Percentiles rank a stretch among this genome's conserved stretches.
These are phyloP conservation scores for Aelia acuminata DNA, from an alignment of 2,888 invertebrate genomes.

Conservation along the genomic window DNA sequence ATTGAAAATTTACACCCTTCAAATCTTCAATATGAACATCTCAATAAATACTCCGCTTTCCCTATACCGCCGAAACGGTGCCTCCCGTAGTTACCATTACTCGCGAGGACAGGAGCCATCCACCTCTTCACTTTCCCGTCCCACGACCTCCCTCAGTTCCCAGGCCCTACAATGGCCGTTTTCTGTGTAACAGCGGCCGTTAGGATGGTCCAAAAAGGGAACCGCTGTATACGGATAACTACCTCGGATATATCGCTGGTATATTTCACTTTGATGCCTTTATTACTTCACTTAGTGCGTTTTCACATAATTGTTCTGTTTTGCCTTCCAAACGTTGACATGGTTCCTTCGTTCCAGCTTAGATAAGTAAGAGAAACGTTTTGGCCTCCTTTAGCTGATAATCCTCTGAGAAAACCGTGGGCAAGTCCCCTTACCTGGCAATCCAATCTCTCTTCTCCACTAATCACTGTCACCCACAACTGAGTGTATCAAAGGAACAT, in stretches of 20 bases:
- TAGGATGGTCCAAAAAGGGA: conserved; percentile 14
- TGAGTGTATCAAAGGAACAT: conserved; percentile 1
- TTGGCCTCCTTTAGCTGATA: background rate
- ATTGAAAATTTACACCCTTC: too few species aligned
- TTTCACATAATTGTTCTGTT: background rate
- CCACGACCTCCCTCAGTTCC: conserved; percentile 43
- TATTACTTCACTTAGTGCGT: background rate
- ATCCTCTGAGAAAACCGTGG: background rate
- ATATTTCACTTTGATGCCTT: background rate
- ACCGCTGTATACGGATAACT: background rate
- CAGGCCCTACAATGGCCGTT: conserved; percentile 13
- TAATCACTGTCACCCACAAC: conserved; percentile 15
- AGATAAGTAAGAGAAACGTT: background rate
- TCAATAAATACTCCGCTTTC: background rate
- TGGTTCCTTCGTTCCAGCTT: background rate
- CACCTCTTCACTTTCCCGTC: conserved; percentile 39
- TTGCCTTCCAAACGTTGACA: background rate
- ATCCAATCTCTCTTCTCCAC: background rate
- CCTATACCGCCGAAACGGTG: background rate
- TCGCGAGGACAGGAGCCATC: conserved; percentile 15
- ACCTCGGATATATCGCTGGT: background rate
- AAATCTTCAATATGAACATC: too few species aligned
- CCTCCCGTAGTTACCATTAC: conserved; percentile 1
- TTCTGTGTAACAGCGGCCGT: conserved; percentile 30
- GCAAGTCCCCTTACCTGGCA: background rate